phyloP scores from a whole-genome alignment of 2,797 vertebrate genomes.

The Crenichthys baileyi region DNA sequence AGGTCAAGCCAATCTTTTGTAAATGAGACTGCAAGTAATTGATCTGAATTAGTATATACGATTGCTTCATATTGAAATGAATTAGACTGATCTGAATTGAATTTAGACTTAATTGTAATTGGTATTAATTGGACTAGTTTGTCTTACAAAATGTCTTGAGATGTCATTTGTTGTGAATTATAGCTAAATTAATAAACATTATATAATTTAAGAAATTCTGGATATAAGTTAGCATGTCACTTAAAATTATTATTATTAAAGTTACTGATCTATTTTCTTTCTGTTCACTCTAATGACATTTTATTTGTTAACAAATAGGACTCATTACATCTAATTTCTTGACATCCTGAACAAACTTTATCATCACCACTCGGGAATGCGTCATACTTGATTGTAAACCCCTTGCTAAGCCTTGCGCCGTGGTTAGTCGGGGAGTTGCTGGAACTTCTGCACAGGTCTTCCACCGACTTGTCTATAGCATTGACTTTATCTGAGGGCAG shows the following conservation, averaged over 20 bases:
- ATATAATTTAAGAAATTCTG: neutral
- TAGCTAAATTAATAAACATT: neutral
- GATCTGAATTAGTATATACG: too few relatives aligned
- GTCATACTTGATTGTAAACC: slow-evolving; percentile 82
- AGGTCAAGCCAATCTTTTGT: neutral
- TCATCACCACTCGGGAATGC: neutral
- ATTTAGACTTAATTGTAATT: too few relatives aligned
- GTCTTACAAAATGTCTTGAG: neutral
- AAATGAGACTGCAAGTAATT: neutral
- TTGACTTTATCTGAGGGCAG: slow-evolving; percentile 77
- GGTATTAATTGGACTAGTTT: neutral
- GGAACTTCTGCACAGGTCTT: slow-evolving; percentile 85
- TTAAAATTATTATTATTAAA: neutral
- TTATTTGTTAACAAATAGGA: neutral
- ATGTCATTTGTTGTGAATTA: neutral
- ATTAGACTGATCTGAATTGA: neutral
- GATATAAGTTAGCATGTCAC: neutral
- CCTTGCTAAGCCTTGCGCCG: slow-evolving; percentile 73
- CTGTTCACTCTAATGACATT: neutral
- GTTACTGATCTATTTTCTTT: neutral
- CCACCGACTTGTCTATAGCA: slow-evolving; percentile 81
- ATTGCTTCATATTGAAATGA: neutral
- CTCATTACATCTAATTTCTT: neutral
- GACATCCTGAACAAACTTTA: neutral
- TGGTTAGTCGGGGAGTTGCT: slow-evolving; percentile 80